phyloP scores from a whole-genome alignment of 1,140 invertebrate genomes.

The Thaumetopoea pityocampa region DNA sequence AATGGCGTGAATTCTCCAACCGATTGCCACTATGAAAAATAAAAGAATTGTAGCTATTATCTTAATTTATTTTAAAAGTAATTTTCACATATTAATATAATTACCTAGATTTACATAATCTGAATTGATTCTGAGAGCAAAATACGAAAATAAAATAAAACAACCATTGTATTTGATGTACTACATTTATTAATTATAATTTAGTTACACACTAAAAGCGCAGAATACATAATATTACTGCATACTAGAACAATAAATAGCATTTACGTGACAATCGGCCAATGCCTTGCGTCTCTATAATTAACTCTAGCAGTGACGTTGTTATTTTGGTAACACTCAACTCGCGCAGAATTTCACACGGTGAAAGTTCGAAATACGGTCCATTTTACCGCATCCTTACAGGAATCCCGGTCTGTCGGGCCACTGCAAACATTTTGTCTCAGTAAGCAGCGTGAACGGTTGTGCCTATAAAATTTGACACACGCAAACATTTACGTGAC shows the following conservation, averaged over 20 bases:
- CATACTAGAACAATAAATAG: not conserved
- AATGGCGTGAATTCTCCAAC: no score
- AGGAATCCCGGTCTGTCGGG: constrained; percentile 7
- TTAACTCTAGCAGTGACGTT: not conserved
- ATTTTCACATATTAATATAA: no score
- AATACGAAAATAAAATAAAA: no score
- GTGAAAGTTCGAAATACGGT: not conserved
- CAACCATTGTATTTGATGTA: no score
- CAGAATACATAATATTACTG: constrained; percentile 2
- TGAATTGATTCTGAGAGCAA: no score
- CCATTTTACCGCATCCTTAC: constrained; percentile 14
- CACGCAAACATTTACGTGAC: constrained; percentile 6
- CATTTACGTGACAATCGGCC: constrained; percentile 1
- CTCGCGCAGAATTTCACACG: constrained; percentile 2
- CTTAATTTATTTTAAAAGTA: no score
- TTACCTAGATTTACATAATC: no score
- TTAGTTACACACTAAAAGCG: no score
- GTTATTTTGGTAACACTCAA: constrained; percentile 6
- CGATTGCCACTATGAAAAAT: no score
- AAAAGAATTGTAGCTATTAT: no score
- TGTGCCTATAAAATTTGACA: constrained; percentile 23
- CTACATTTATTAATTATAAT: no score
- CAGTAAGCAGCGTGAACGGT: constrained; percentile 38
- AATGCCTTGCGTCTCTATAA: constrained; percentile 3
- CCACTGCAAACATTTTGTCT: constrained; percentile 39